These are phyloP conservation scores for Lucilia cuprina DNA, from an alignment of 1,140 invertebrate genomes.

Conservation along the genomic window DNA sequence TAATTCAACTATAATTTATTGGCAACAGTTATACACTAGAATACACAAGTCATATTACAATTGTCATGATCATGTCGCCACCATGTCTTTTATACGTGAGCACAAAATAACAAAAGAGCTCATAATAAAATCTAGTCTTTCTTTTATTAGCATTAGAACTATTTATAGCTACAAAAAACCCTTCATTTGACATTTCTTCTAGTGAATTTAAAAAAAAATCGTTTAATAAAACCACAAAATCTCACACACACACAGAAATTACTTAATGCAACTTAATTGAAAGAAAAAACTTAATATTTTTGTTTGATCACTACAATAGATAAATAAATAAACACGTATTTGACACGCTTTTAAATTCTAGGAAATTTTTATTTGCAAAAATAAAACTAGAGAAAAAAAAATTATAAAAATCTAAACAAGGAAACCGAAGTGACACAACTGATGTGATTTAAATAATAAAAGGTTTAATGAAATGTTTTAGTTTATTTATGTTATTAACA, in stretches of 20 bases:
- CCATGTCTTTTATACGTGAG: too few species aligned
- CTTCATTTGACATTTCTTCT: too few species aligned
- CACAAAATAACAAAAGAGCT: too few species aligned
- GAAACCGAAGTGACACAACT: not conserved
- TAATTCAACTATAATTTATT: too few species aligned
- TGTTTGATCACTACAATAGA: not conserved
- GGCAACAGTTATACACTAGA: too few species aligned
- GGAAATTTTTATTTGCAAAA: not conserved
- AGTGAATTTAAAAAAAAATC: too few species aligned
- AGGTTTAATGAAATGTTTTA: not conserved
- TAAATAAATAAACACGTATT: constrained; percentile 11
- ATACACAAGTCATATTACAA: too few species aligned
- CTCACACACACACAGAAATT: not conserved
- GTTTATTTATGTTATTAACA: not conserved
- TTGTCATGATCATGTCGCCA: too few species aligned
- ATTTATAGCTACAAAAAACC: too few species aligned
- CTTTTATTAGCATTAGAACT: too few species aligned
- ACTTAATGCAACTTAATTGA: not conserved
- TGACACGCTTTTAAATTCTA: constrained; percentile 6
- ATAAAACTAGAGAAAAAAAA: not conserved
- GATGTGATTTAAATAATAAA: constrained; percentile 17
- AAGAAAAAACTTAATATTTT: not conserved
- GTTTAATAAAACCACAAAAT: too few species aligned
- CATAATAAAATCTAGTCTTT: too few species aligned
- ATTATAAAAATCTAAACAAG: not conserved